Evolutionary conservation across 2,888 invertebrate species (phyloP).

Genomic region (Acrocyrtus sp.): DNA sequence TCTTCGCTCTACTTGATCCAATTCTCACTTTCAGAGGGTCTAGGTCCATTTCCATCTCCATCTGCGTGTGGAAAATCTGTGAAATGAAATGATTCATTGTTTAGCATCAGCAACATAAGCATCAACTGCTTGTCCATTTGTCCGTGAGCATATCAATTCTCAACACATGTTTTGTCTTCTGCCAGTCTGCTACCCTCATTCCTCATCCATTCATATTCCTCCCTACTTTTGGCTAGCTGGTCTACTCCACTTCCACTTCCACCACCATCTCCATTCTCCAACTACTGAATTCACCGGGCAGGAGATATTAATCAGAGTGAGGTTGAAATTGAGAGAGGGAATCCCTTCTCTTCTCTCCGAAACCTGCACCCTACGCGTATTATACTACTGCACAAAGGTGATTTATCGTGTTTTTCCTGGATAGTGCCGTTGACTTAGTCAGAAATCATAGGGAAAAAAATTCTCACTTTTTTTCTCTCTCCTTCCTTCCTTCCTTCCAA

Average conservation of each 20-base stretch:
- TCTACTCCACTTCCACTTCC: too few relatives aligned
- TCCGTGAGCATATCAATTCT: constrained; percentile 7
- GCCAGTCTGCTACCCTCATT: not conserved
- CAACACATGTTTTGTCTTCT: too few relatives aligned
- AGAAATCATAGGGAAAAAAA: constrained; percentile 11
- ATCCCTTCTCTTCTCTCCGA: not conserved
- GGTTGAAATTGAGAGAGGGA: not conserved
- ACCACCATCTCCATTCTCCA: not conserved
- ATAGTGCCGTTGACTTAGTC: not conserved
- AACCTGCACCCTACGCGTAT: too few relatives aligned
- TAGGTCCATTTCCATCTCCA: not conserved
- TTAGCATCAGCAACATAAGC: too few relatives aligned
- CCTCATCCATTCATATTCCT: not conserved
- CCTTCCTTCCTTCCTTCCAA: too few relatives aligned
- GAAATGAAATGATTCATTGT: too few relatives aligned
- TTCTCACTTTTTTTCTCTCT: not conserved
- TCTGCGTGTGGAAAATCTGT: too few relatives aligned
- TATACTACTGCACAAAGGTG: too few relatives aligned
- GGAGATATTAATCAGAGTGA: constrained; percentile 24
- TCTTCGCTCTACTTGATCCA: not conserved
- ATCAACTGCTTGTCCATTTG: constrained; percentile 8
- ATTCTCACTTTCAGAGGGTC: not conserved
- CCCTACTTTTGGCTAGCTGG: not conserved
- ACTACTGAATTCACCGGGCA: not conserved
- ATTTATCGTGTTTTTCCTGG: too few relatives aligned